Conservation (phyloP, 2,888 invertebrate species). For the Operophtera brumata region DNA sequence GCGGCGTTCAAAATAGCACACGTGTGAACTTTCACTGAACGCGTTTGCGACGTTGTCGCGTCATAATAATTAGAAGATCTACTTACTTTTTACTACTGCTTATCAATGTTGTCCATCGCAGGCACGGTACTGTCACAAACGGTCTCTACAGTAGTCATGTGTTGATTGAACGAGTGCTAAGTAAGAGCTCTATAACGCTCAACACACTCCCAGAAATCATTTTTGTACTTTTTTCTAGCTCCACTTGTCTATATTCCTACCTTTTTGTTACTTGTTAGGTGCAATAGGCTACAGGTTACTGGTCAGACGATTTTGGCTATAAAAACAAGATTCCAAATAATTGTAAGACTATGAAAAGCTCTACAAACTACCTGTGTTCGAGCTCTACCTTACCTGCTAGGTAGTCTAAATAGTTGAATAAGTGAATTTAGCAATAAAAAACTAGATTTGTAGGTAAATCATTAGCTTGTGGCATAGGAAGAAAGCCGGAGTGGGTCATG, state of each 20-base stretch:
- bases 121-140: conserved; percentile 16
- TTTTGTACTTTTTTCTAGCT: too few relatives aligned
- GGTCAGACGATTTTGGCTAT: too few relatives aligned
- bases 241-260: too few relatives aligned
- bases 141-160: not conserved
- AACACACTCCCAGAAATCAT: too few relatives aligned
- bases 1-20: conserved; percentile 52
- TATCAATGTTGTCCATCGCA: conserved; percentile 26
- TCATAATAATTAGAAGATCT: conserved; percentile 58
- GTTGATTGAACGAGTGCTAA: not conserved
- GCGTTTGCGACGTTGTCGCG: conserved; percentile 51
- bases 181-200: not conserved
- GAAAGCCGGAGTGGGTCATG: too few relatives aligned
- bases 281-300: too few relatives aligned
- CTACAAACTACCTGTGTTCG: too few relatives aligned
- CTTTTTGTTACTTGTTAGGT: too few relatives aligned
- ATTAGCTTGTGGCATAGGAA: not conserved
- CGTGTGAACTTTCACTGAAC: conserved; percentile 73
- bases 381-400: too few relatives aligned
- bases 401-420: not conserved
- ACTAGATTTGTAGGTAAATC: not conserved
- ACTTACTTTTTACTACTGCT: conserved; percentile 48
- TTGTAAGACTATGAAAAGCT: too few relatives aligned
- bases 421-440: not conserved
- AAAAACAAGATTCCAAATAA: too few relatives aligned